These are phyloP conservation scores for Diachasma alloeum DNA, from an alignment of 1,140 invertebrate genomes.

Conservation along the genomic window DNA sequence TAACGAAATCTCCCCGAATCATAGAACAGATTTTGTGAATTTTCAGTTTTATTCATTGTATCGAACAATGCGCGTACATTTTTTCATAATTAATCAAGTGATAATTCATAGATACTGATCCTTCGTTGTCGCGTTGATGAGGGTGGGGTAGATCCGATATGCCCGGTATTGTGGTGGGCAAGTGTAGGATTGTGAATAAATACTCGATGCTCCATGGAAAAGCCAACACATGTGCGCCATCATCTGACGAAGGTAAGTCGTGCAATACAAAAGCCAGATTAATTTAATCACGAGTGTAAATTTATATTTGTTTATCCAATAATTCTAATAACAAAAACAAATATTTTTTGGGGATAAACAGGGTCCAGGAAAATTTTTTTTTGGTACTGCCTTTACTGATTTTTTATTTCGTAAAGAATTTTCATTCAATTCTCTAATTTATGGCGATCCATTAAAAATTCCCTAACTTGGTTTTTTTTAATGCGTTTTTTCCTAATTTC, in stretches of 20 bases:
- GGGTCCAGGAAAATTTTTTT: no score
- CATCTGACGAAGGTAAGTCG: conserved; percentile 15
- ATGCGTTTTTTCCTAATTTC: no score
- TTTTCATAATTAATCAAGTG: not conserved
- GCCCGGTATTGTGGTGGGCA: conserved; percentile 12
- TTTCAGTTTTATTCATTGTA: not conserved
- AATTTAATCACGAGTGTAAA: not conserved
- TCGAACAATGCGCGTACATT: not conserved
- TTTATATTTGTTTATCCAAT: not conserved
- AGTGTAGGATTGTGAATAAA: conserved; percentile 21
- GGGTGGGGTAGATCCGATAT: not conserved
- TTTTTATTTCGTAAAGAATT: no score
- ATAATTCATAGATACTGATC: not conserved
- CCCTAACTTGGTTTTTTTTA: no score
- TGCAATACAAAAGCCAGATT: not conserved
- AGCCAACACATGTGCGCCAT: conserved; percentile 11
- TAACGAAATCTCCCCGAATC: not conserved
- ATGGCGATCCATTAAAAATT: no score
- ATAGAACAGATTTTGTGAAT: not conserved
- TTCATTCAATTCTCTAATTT: no score
- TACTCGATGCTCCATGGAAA: not conserved
- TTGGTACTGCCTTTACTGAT: no score
- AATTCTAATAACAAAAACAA: no score
- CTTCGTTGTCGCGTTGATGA: not conserved
- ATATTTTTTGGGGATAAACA: no score